Evolutionary conservation across 2,888 invertebrate genomes (phyloP), one percentile per base, ranked within the genome.

Genomic region (Drosophila mimetica): DNA sequence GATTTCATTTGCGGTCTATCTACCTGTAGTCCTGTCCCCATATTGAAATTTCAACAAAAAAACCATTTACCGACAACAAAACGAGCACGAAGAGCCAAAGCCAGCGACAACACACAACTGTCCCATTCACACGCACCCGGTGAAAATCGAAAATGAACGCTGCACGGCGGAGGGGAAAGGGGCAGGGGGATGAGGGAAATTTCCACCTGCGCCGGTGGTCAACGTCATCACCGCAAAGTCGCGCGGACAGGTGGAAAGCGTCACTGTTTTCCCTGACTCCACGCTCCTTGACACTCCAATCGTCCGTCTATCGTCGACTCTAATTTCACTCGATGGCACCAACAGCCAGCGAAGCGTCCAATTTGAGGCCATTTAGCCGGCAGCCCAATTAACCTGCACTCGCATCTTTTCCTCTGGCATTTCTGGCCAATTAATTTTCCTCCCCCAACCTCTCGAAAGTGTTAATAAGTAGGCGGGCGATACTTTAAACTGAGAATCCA

Each of bases 91-190:
- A 71, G 8, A 39, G 47, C 16, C 53, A 74, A 74, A 57, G 14
- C 30, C 37, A 60, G 39, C 57, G 36, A 39, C 57, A 32, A 39
- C 57, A 46, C 63, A 63, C 83, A 83, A 71, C 75, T 73, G 79
- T 75, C 76, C 78, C 84, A 87, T 76, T 87, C 87, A 82, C 82
- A 82, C 82, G 85, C 82, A 86, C 65, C 64, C 64, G 14, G 37
- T 34, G 32, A 58, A 25, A 58, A 39, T 39, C 61, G 51, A 36
- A 57, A 44, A 6, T 25, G 25, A 25, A 25, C 25, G 1, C 25
- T 6, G n/a, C n/a, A n/a, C n/a, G 25, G 25, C 7, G 25, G 22
- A 22, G 22, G 22, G 22, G 25, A 25, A 32, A n/a, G 20, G 37
- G 5, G 20, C 9, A 11, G 11, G 28, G 36, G 60, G 36, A 13